Base-by-base conservation (phyloP, 2,113 vertebrate species). In the Chaenocephalus aceratus region DNA sequence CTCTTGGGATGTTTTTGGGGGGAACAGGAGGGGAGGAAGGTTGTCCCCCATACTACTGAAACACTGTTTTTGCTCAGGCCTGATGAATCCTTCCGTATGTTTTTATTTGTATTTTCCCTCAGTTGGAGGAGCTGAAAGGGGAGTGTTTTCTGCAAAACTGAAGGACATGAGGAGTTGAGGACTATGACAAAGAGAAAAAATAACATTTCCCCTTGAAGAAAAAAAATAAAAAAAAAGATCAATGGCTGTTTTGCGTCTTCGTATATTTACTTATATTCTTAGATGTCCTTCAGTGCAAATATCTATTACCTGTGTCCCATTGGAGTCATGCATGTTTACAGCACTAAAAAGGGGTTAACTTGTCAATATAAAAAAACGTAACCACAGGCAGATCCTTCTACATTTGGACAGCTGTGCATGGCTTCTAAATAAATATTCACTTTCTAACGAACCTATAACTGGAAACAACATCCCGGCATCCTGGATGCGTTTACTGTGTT, bases 181-280 rank as follows among this genome's bases (percentile, higher is more conserved):
- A 90, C 90, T 92, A 92, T 88, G 93, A 92, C 89, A 89, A 93
- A 91, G 88, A 94, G 90, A 94, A 91, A 92, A 93, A 90, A 91
- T 41, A 93, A 94, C 83, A 92, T 88, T 93, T 91, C 91, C 93
- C 93, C 92, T 91, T 94, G 86, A 93, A 91, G 87, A 94, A 88
- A 93, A 94, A 94, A 92, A 53, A 34, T n/a, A 92, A 80, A 72
- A 67, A 89, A 86, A 85, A 87, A 89, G 76, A 88, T 90, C 63
- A 88, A 93, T 93, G 86, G 86, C 87, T 90, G 60, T 88, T 91
- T 86, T 89, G 72, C 83, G 59, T 86, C 13, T 46, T 75, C 16
- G 81, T 86, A 66, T 84, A 18, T 80, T 78, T 51, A 48, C 21
- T 76, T 2, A 13, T 57, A 8, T 48, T 65, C 9, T 21, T 73